Base-by-base conservation (phyloP, 2,888 invertebrate genomes). In the Oligia fasciuncula region DNA sequence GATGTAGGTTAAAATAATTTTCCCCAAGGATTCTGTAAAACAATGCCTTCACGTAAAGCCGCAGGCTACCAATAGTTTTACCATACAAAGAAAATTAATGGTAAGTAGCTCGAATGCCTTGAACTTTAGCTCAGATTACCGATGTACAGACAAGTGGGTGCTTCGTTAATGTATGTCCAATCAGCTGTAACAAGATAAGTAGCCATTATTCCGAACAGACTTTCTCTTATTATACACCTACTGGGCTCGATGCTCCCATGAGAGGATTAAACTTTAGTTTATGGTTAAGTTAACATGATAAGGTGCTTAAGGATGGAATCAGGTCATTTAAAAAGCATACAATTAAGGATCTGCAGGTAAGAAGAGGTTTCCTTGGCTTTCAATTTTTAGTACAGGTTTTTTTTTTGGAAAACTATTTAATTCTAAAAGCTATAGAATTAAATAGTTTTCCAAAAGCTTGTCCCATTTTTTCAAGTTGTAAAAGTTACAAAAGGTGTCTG, bases 221-320 rank as follows among this genome's bases (percentile, higher is more conserved):
- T 88, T 87, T 88, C 87, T 80, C 87, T 81, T 85, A 88, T 85
- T 87, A 88, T 87, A 85, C 80, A 76, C 87, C 85, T 83, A 82
- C 85, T 60, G 62, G 14, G 54, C 65, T 73, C 54, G 17, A 35
- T 19, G 63, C 68, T 86, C 54, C 66, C 74, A 79, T 69, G 74
- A 75, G 67, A 73, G 72, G 66, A 46, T 79, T 72, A 17, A 65
- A 71, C 73, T 80, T 84, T 60, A 68, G 40, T 9, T 35, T 60
- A 57, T 29, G 40, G 49, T 49, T 63, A 70, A 14, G 63, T 63
- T 49, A 65, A 73, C n/a, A 49, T 57, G 66, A 63, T 66, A 66
- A 73, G 46, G 40, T 63, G 67, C 40, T 51, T 5, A n/a, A 35
- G 1, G 35, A 46, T 0, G 13, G 6, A 67, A 40, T 65, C 35